Percentiles rank a stretch among this genome's conserved stretches.
Conservation (phyloP, 2,113 vertebrate species). For the Tachycineta bicolor region DNA sequence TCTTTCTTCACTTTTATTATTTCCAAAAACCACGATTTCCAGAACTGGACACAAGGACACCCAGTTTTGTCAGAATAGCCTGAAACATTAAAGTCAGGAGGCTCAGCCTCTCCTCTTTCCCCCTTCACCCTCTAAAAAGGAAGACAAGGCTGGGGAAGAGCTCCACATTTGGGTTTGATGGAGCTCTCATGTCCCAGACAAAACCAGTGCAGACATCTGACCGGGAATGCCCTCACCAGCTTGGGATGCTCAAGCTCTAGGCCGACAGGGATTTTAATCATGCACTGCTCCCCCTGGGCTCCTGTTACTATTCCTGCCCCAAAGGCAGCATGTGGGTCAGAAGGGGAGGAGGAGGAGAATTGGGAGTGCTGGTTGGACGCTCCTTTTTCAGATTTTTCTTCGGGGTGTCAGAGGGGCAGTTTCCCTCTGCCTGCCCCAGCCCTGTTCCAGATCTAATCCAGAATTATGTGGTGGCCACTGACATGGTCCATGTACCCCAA, state of each 20-base stretch:
- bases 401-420: rapidly evolving
- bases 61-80: neutral
- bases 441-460: neutral
- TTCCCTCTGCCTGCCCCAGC: neutral
- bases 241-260: neutral
- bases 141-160: neutral
- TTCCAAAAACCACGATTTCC: neutral
- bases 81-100: neutral
- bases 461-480: rapidly evolving
- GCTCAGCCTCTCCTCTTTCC: neutral
- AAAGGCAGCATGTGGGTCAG: neutral
- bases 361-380: neutral
- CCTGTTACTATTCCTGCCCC: neutral
- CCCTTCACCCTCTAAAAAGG: neutral
- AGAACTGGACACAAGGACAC: neutral
- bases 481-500: too few relatives aligned
- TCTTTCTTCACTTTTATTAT: neutral
- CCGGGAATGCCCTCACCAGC: neutral
- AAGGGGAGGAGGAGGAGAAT: neutral
- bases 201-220: neutral
- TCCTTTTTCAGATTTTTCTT: neutral
- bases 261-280: rapidly evolving
- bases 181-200: neutral
- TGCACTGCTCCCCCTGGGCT: rapidly evolving
- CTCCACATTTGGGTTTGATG: neutral